Conservation (phyloP, 2,888 invertebrate species). For the Cremastinae sp. region DNA sequence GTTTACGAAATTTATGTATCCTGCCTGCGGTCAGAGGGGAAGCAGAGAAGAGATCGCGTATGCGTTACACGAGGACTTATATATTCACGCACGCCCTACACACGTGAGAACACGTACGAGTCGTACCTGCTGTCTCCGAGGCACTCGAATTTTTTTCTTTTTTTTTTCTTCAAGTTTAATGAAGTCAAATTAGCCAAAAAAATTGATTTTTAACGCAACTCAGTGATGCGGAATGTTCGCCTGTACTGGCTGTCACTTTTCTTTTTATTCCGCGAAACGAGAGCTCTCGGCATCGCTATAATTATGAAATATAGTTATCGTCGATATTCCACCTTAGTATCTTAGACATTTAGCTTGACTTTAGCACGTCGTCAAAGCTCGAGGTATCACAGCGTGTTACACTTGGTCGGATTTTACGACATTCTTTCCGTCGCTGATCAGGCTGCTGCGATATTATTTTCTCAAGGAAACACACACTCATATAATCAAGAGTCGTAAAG, state of each 20-base stretch:
- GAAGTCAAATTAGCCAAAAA: not conserved
- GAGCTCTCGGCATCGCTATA: conserved; percentile 45
- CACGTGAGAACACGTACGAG: conserved; percentile 55
- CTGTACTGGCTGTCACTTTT: no score
- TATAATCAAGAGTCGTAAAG: conserved; percentile 56
- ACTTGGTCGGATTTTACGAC: conserved; percentile 43
- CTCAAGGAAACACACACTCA: conserved; percentile 39
- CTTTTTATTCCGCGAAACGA: no score
- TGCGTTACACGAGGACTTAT: conserved; percentile 60
- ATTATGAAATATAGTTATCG: conserved; percentile 64
- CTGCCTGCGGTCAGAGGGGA: conserved; percentile 55
- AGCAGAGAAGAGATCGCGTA: conserved; percentile 52
- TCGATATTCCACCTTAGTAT: conserved; percentile 70
- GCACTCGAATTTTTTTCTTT: conserved; percentile 24
- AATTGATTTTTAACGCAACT: not conserved
- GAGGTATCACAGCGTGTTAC: conserved; percentile 23
- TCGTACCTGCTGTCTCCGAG: conserved; percentile 44
- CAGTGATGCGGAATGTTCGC: no score
- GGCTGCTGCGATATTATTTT: conserved; percentile 50
- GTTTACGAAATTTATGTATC: conserved; percentile 73
- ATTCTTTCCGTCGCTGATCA: conserved; percentile 50
- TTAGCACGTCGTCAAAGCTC: conserved; percentile 66
- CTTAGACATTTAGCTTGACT: conserved; percentile 66
- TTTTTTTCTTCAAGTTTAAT: no score
- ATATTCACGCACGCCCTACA: conserved; percentile 71